Percentiles rank a stretch among this genome's conserved stretches.
Conservation (phyloP, 2,888 invertebrate genomes). For the Deladenus siricidicola region DNA sequence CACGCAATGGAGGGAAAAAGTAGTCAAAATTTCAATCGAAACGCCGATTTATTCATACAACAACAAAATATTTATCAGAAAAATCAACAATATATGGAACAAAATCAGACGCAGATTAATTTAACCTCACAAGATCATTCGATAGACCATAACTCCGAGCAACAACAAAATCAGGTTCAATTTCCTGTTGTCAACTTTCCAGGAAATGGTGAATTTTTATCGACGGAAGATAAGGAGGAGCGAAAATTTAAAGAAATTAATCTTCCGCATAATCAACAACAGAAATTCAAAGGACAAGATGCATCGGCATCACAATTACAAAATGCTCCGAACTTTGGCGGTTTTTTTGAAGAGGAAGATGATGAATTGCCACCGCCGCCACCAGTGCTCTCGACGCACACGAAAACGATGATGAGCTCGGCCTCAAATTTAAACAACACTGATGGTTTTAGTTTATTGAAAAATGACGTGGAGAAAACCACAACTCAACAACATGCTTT, state of each 20-base stretch:
- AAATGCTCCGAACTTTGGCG: slow-evolving; percentile 3
- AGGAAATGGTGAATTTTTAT: neutral
- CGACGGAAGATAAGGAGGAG: neutral
- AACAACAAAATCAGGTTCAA: neutral
- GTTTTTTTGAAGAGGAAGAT: slow-evolving; percentile 41
- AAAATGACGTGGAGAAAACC: too few relatives aligned
- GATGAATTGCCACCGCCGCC: slow-evolving; percentile 49
- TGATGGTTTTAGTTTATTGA: neutral
- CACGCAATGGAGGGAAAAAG: neutral
- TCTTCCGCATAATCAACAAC: too few relatives aligned
- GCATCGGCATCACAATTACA: neutral
- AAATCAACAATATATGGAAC: too few relatives aligned
- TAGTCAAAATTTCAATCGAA: too few relatives aligned
- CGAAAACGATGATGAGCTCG: neutral
- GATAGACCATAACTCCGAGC: too few relatives aligned
- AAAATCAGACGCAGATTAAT: neutral
- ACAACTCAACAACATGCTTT: too few relatives aligned
- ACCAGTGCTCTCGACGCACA: slow-evolving; percentile 18
- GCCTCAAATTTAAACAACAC: neutral
- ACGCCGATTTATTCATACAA: neutral
- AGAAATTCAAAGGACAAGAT: too few relatives aligned
- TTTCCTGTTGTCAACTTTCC: neutral
- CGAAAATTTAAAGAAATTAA: too few relatives aligned
- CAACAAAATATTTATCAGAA: too few relatives aligned
- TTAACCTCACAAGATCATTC: too few relatives aligned